These are phyloP conservation scores for Heliconius cydno DNA, from an alignment of 2,888 invertebrate genomes.

Conservation along the genomic window DNA sequence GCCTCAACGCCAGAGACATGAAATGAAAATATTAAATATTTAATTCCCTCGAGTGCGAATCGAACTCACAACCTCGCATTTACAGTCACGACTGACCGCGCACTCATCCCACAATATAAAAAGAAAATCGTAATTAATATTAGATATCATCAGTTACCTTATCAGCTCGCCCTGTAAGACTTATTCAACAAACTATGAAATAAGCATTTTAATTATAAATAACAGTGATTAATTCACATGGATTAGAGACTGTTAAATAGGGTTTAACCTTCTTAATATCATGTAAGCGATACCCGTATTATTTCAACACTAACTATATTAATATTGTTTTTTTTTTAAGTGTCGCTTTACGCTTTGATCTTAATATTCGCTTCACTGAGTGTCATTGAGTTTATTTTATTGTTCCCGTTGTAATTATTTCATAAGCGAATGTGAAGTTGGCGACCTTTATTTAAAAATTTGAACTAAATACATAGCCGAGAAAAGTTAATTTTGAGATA, in stretches of 20 bases:
- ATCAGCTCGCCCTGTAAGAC: constrained; percentile 14
- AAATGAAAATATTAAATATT: too few species aligned
- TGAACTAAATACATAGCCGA: constrained; percentile 5
- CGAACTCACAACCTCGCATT: too few species aligned
- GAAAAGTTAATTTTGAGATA: not conserved
- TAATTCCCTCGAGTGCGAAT: too few species aligned
- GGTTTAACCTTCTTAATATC: constrained; percentile 33
- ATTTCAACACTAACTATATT: constrained; percentile 31
- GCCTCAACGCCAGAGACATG: too few species aligned
- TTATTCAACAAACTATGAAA: constrained; percentile 15
- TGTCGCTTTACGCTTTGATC: constrained; percentile 26
- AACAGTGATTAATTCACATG: constrained; percentile 29
- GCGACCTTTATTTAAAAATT: constrained; percentile 34
- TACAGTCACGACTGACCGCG: too few species aligned
- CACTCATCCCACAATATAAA: too few species aligned
- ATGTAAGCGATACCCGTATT: constrained; percentile 33
- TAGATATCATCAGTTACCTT: constrained; percentile 12
- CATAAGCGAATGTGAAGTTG: constrained; percentile 35
- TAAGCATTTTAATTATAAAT: constrained; percentile 23
- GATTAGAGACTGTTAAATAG: constrained; percentile 34
- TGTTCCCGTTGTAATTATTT: constrained; percentile 33
- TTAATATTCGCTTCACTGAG: constrained; percentile 31
- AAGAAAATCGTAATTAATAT: not conserved
- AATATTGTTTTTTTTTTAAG: constrained; percentile 17
- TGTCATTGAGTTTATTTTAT: constrained; percentile 42